A percentile compares a stretch with the other conserved stretches of the same genome.
These are phyloP conservation scores for Cephalopholis sonnerati DNA, from an alignment of 2,113 vertebrate species.

Conservation along the genomic window DNA sequence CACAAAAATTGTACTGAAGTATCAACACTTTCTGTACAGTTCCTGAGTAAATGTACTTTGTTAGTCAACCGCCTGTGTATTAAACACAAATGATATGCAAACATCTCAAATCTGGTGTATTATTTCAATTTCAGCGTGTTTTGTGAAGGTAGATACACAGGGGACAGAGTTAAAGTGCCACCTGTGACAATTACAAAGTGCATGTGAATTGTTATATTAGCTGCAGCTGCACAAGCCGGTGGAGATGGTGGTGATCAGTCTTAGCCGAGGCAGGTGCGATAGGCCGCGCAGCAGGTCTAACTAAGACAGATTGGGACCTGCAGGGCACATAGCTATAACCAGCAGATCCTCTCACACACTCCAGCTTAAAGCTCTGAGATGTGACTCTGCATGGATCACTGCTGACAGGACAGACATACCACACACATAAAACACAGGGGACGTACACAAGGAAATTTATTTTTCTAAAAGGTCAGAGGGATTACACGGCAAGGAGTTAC, in stretches of 20 bases:
- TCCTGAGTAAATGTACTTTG: background rate
- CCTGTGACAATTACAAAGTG: slow-evolving; percentile 79
- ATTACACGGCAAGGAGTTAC: slow-evolving; percentile 5
- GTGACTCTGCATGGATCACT: slow-evolving; percentile 62
- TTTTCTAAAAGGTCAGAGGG: slow-evolving; percentile 21
- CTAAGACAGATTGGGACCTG: slow-evolving; percentile 83
- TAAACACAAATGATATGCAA: background rate
- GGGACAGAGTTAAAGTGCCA: slow-evolving; percentile 56
- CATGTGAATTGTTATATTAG: slow-evolving; percentile 65
- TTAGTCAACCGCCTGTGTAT: background rate
- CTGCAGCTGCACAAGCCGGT: slow-evolving; percentile 67
- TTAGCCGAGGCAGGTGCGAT: slow-evolving; percentile 69
- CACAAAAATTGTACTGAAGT: background rate
- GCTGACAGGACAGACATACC: slow-evolving; percentile 56
- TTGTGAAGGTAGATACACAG: background rate
- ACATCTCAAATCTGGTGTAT: slow-evolving; percentile 4
- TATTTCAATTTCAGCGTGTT: slow-evolving; percentile 5
- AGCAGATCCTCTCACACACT: slow-evolving; percentile 63
- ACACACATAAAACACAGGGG: slow-evolving; percentile 37
- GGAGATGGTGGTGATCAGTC: slow-evolving; percentile 79
- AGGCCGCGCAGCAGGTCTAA: slow-evolving; percentile 69
- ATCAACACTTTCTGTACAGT: background rate
- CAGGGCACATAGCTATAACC: slow-evolving; percentile 67
- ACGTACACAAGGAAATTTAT: background rate
- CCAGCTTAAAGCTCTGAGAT: slow-evolving; percentile 58